Conservation (phyloP, 1,140 invertebrate genomes). For the Ylistrum balloti region DNA sequence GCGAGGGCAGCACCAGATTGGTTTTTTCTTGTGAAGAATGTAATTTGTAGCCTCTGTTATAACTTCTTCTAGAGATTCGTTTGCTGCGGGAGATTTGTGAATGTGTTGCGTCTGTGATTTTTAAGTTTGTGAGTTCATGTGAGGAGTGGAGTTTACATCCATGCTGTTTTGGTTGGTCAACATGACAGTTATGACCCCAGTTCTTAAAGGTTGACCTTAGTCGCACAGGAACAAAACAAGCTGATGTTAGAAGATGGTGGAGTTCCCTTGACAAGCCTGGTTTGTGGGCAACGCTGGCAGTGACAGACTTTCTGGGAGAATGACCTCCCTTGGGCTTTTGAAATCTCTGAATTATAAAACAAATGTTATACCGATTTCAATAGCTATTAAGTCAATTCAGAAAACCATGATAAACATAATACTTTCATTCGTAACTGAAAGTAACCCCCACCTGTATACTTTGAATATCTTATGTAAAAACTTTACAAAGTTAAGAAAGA, state of each 20-base stretch:
- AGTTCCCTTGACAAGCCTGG: neutral
- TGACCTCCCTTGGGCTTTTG: neutral
- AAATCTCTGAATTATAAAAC: neutral
- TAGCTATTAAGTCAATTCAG: no score
- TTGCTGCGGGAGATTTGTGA: neutral
- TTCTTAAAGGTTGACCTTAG: neutral
- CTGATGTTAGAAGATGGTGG: neutral
- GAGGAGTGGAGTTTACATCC: constrained; percentile 1
- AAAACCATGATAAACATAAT: no score
- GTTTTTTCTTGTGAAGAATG: neutral
- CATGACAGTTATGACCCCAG: neutral
- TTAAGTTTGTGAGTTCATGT: neutral
- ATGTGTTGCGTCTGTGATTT: neutral
- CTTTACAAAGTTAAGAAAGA: no score
- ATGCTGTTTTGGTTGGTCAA: neutral
- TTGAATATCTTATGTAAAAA: no score
- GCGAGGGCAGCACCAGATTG: neutral
- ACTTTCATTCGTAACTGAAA: no score
- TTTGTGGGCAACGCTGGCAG: no score
- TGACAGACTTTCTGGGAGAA: neutral
- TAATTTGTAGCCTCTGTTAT: neutral
- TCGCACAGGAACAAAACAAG: neutral
- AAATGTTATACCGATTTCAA: neutral
- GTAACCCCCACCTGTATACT: no score
- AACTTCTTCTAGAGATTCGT: neutral